Conservation (phyloP, 1,140 invertebrate genomes). For the Argopecten irradians region DNA sequence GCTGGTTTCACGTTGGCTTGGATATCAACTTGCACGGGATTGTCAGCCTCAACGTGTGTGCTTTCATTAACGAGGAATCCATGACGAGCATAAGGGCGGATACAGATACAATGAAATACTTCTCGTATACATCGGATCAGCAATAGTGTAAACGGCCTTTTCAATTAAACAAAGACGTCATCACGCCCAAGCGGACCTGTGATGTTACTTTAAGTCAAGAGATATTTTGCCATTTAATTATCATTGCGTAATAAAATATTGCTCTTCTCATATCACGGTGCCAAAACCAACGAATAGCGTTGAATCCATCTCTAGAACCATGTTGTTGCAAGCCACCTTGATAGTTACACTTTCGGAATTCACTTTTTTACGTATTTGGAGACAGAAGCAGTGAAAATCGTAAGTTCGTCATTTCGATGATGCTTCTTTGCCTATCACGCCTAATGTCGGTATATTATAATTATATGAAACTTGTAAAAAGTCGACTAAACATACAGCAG, state of each 20-base stretch:
- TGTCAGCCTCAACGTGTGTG: slow-evolving; percentile 42
- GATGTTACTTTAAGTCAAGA: slow-evolving; percentile 52
- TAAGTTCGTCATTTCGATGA: background rate
- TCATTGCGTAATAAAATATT: slow-evolving; percentile 58
- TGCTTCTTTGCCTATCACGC: background rate
- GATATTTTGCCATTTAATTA: slow-evolving; percentile 65
- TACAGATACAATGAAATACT: slow-evolving; percentile 26
- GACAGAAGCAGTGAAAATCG: background rate
- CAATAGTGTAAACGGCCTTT: slow-evolving; percentile 59
- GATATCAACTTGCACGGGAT: slow-evolving; percentile 6
- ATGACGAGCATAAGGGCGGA: slow-evolving; percentile 39
- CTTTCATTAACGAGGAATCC: slow-evolving; percentile 49
- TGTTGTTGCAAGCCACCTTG: too few relatives aligned
- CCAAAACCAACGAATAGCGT: background rate
- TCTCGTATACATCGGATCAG: slow-evolving; percentile 56
- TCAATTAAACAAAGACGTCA: slow-evolving; percentile 43
- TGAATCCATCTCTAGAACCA: background rate
- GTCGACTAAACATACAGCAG: background rate
- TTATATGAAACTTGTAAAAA: background rate
- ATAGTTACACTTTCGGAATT: too few relatives aligned
- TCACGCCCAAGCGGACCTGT: too few relatives aligned
- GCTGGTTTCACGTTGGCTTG: slow-evolving; percentile 31
- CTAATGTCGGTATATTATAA: too few relatives aligned
- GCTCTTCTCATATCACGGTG: slow-evolving; percentile 47
- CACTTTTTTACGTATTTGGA: too few relatives aligned